A percentile compares a stretch with the other conserved stretches of the same genome.
Evolutionary conservation across 1,140 invertebrate species (phyloP).

Genomic region (Megalopta genalis): DNA sequence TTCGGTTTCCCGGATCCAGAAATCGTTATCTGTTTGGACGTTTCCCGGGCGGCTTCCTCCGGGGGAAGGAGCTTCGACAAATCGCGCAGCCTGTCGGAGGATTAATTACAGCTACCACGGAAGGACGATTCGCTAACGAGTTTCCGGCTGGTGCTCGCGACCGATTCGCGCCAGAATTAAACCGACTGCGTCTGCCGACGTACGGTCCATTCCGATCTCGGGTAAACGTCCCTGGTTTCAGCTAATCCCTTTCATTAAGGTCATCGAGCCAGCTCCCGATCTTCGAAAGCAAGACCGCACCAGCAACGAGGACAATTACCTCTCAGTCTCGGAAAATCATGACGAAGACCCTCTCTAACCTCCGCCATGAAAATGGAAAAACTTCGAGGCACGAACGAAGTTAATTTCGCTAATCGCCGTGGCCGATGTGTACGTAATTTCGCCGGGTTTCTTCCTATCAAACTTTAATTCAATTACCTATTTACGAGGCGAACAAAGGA

Average conservation of each 20-base stretch:
- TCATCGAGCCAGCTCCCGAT: neutral
- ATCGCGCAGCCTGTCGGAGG: constrained; percentile 25
- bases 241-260: constrained; percentile 42
- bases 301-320: neutral
- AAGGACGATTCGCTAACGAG: constrained; percentile 60
- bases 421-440: neutral
- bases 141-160: constrained; percentile 48
- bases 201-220: constrained; percentile 40
- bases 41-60: neutral
- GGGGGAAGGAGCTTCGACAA: constrained; percentile 41
- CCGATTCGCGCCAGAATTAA: constrained; percentile 57
- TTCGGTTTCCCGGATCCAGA: constrained; percentile 3
- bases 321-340: neutral
- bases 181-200: constrained; percentile 36
- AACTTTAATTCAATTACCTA: neutral
- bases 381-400: neutral
- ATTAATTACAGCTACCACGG: constrained; percentile 56
- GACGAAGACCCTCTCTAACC: neutral
- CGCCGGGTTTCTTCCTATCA: neutral
- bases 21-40: constrained; percentile 20
- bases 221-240: constrained; percentile 42
- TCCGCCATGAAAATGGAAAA: neutral
- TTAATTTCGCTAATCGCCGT: neutral
- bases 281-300: neutral
- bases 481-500: neutral